phyloP scores from a whole-genome alignment of 2,797 vertebrate genomes.

The Loris lydekkerianus region DNA sequence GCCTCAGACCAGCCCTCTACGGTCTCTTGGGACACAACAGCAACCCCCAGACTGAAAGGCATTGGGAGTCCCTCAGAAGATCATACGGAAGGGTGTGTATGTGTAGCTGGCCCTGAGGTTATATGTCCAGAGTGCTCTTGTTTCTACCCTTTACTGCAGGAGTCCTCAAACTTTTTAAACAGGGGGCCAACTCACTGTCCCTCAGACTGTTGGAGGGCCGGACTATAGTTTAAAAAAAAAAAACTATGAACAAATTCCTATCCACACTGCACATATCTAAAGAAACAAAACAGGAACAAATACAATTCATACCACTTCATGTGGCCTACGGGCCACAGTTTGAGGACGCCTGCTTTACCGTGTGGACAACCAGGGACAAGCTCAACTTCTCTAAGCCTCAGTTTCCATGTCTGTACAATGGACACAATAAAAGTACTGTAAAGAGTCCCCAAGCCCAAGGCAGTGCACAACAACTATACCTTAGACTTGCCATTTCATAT shows the following conservation, averaged over 20 bases:
- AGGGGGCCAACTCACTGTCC: too few species aligned
- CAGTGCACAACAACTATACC: neutral
- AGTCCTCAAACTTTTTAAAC: too few species aligned
- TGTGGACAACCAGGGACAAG: neutral
- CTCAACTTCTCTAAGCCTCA: neutral
- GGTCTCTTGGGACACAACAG: neutral
- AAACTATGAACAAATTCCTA: too few species aligned
- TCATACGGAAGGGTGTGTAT: neutral
- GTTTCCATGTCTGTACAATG: neutral
- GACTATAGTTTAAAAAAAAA: too few species aligned
- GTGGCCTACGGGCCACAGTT: too few species aligned
- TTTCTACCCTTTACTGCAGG: neutral
- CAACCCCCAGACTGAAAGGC: too few species aligned
- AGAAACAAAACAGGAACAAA: too few species aligned
- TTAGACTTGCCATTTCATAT: neutral
- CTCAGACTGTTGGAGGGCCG: too few species aligned
- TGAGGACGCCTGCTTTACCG: too few species aligned
- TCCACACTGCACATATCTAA: too few species aligned
- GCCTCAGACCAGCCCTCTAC: neutral
- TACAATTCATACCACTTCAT: too few species aligned
- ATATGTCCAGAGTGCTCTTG: neutral
- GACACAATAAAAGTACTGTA: neutral
- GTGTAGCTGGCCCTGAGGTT: neutral
- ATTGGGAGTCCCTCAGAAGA: too few species aligned
- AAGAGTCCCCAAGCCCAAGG: neutral